Evolutionary conservation across 37 sponge, comb jelly and placozoan species (phyloP).

Genomic region (Tethya wilhelma): DNA sequence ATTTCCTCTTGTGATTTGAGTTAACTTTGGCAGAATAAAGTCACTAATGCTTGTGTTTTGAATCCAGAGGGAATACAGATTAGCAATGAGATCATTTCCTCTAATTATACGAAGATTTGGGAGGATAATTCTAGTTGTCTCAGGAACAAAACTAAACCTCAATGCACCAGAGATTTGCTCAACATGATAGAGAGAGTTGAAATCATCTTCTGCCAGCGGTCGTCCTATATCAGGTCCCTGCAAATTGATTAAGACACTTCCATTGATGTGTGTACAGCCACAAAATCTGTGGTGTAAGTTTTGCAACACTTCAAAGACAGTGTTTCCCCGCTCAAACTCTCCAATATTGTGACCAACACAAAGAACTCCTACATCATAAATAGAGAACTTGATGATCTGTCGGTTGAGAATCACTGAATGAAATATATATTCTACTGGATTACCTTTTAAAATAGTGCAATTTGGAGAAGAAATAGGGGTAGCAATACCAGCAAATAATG

Average conservation of each 20-base stretch:
- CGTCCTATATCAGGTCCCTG: not conserved
- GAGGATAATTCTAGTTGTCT: conserved; percentile 27
- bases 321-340: conserved; percentile 3
- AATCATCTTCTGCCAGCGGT: conserved; percentile 38
- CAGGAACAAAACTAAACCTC: conserved; percentile 10
- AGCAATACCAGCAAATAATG: too few relatives aligned
- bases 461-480: too few relatives aligned
- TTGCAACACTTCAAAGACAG: conserved; percentile 21
- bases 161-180: conserved; percentile 50
- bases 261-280: conserved; percentile 63
- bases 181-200: conserved; percentile 57
- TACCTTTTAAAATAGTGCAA: too few relatives aligned
- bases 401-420: too few relatives aligned
- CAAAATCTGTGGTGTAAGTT: conserved; percentile 48
- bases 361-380: conserved; percentile 5
- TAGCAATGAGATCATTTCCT: conserved; percentile 5
- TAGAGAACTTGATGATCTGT: too few relatives aligned
- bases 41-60: conserved; percentile 1
- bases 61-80: conserved; percentile 9
- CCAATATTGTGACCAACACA: conserved; percentile 29
- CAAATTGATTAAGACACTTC: conserved; percentile 39
- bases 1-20: conserved; percentile 53
- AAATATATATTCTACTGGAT: too few relatives aligned
- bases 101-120: conserved; percentile 65
- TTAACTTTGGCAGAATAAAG: conserved; percentile 54